Percentiles rank a stretch among this genome's conserved stretches.
Conservation (phyloP, 2,797 vertebrate species). For the Lophius americanus region DNA sequence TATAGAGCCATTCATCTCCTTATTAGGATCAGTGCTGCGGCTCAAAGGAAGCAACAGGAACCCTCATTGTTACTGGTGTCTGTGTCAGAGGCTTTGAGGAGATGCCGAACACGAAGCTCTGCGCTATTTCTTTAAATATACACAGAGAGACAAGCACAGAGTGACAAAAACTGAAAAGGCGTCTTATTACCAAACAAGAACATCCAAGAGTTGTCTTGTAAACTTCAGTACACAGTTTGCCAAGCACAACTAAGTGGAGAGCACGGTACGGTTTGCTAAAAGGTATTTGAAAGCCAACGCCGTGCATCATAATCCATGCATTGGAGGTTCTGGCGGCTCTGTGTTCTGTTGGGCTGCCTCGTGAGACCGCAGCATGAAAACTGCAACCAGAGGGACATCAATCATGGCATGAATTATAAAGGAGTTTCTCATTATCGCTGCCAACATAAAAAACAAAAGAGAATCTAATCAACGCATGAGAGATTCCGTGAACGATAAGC, state of each 20-base stretch:
- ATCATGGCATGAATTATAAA: slow-evolving; percentile 74
- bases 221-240: slow-evolving; percentile 34
- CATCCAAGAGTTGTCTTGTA: slow-evolving; percentile 35
- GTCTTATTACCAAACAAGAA: slow-evolving; percentile 24
- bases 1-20: slow-evolving; percentile 78
- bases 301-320: slow-evolving; percentile 56
- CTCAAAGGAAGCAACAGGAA: slow-evolving; percentile 67
- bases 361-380: slow-evolving; percentile 61
- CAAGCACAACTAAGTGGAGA: slow-evolving; percentile 17
- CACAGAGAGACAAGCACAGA: slow-evolving; percentile 37
- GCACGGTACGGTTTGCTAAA: slow-evolving; percentile 45
- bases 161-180: slow-evolving; percentile 18
- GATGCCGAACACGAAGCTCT: slow-evolving; percentile 61
- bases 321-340: slow-evolving; percentile 51
- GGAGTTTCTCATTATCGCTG: slow-evolving; percentile 54
- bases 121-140: slow-evolving; percentile 60
- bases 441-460: slow-evolving; percentile 50
- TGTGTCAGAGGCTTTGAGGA: slow-evolving; percentile 67
- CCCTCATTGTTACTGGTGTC: slow-evolving; percentile 68
- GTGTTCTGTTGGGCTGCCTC: slow-evolving; percentile 41
- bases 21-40: slow-evolving; percentile 77
- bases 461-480: slow-evolving; percentile 45
- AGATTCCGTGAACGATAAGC: slow-evolving; percentile 48
- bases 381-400: slow-evolving; percentile 59
- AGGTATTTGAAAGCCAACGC: slow-evolving; percentile 64